phyloP scores from a whole-genome alignment of 2,888 invertebrate genomes.

The Torymus texanus region DNA sequence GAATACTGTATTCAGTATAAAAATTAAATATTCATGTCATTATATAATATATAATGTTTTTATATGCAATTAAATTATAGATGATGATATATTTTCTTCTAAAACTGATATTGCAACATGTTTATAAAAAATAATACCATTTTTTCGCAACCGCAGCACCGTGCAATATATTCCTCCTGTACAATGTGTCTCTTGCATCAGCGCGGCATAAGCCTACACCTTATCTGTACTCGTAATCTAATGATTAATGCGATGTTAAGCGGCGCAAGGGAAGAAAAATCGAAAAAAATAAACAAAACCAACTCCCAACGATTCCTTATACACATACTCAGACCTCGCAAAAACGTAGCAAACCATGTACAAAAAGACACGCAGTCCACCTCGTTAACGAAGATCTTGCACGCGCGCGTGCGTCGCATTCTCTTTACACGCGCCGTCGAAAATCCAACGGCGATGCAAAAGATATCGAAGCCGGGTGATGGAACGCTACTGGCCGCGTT shows the following conservation, averaged over 20 bases:
- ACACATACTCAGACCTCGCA: too few relatives aligned
- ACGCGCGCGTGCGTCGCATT: neutral
- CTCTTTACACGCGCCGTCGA: neutral
- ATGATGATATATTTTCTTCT: too few relatives aligned
- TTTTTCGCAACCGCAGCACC: neutral
- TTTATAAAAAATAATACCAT: too few relatives aligned
- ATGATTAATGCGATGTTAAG: slow-evolving; percentile 64
- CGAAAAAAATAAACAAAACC: neutral
- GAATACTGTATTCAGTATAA: too few relatives aligned
- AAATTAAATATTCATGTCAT: too few relatives aligned
- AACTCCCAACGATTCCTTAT: too few relatives aligned
- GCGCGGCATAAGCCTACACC: neutral
- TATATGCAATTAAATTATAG: too few relatives aligned
- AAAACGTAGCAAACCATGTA: neutral
- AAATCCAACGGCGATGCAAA: slow-evolving; percentile 2
- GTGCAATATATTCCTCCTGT: neutral
- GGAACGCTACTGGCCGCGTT: slow-evolving; percentile 67
- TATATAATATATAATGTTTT: too few relatives aligned
- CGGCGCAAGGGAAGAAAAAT: neutral
- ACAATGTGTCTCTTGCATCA: slow-evolving; percentile 7
- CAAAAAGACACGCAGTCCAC: neutral
- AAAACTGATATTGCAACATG: too few relatives aligned
- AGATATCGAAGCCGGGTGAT: slow-evolving; percentile 68
- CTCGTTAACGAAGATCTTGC: slow-evolving; percentile 23
- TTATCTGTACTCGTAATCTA: slow-evolving; percentile 67